Evolutionary conservation across 2,888 invertebrate genomes (phyloP), one percentile per base, ranked within the genome.

Genomic region (Microchrysa polita): DNA sequence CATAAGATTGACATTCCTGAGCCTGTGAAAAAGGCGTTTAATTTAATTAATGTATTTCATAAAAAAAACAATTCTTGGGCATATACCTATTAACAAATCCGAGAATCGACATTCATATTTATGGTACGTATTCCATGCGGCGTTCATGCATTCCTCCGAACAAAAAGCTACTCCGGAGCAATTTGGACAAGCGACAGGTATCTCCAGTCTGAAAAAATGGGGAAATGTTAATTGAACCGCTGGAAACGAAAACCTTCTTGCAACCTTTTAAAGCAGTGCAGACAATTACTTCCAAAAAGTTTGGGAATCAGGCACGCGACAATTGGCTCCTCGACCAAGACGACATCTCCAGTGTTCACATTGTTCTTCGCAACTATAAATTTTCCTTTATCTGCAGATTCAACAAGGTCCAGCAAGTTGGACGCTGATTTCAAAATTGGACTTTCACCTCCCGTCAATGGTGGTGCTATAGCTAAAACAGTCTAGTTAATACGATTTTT

Each of bases 1-100:
- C 92, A 92, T 2, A 94, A 85, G 65, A 93, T 88, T 72, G 94
- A 94, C 92, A 94, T 94, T 0, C 95, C 93, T 0, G 92, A 92
- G 5, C 90, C 90, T 90, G 77, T 1, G 34, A 48, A 18, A 77
- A 7, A 44, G 16, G n/a, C n/a, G n/a, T n/a, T n/a, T n/a, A n/a
- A n/a, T n/a, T n/a, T n/a, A n/a, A n/a, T n/a, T n/a, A n/a, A n/a
- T n/a, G n/a, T n/a, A n/a, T n/a, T 16, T 60, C 60, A 18, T 2
- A 60, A 67, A 44, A 7, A 34, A 34, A 7, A 34, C 7, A 34
- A 34, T 34, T 34, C 7, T 34, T n/a, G n/a, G n/a, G n/a, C n/a
- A 57, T 23, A 5, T 82, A 87, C 94, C 95, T 77, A 92, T 90
- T 67, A 94, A 87, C 7, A 94, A 85, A 77, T 92, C 92, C 79